A percentile compares a stretch with the other conserved stretches of the same genome.
phyloP scores from a whole-genome alignment of 2,113 vertebrate genomes.

The Vulpes lagopus region DNA sequence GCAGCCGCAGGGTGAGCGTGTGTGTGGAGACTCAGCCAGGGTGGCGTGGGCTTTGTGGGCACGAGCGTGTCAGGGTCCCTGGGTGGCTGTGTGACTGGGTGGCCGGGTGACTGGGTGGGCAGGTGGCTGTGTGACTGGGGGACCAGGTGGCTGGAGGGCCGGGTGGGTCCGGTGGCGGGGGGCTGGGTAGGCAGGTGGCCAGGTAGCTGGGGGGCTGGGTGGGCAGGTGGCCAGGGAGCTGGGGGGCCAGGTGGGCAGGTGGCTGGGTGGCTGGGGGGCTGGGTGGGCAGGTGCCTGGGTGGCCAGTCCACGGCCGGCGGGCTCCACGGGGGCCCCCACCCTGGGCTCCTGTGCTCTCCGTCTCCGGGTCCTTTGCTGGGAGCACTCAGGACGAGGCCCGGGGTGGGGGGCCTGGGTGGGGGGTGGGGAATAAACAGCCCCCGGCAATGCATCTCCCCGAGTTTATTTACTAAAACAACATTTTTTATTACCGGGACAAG shows the following conservation, averaged over 20 bases:
- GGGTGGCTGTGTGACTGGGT: too few relatives aligned
- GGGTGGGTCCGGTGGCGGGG: accelerated
- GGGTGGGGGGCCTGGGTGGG: neutral
- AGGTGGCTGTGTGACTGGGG: too few relatives aligned
- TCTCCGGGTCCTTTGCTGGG: constrained; percentile 40
- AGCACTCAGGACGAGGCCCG: neutral
- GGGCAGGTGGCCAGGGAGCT: neutral
- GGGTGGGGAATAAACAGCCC: constrained; percentile 59
- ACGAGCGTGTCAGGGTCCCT: neutral
- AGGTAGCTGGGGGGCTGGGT: neutral
- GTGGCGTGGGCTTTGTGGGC: neutral
- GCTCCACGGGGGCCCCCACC: neutral
- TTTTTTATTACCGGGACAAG: constrained; percentile 78
- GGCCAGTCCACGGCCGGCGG: neutral
- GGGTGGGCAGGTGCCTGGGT: accelerated
- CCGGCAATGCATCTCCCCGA: constrained; percentile 73
- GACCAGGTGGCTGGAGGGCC: neutral
- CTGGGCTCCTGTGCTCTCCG: accelerated
- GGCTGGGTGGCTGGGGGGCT: neutral
- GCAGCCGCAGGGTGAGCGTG: neutral
- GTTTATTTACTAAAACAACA: constrained; percentile 85
- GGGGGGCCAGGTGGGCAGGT: too few relatives aligned
- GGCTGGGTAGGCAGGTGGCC: too few relatives aligned
- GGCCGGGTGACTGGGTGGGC: too few relatives aligned
- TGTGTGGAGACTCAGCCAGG: neutral